Conservation (phyloP, 2,888 invertebrate species). For the Torymus aiolomorphi region DNA sequence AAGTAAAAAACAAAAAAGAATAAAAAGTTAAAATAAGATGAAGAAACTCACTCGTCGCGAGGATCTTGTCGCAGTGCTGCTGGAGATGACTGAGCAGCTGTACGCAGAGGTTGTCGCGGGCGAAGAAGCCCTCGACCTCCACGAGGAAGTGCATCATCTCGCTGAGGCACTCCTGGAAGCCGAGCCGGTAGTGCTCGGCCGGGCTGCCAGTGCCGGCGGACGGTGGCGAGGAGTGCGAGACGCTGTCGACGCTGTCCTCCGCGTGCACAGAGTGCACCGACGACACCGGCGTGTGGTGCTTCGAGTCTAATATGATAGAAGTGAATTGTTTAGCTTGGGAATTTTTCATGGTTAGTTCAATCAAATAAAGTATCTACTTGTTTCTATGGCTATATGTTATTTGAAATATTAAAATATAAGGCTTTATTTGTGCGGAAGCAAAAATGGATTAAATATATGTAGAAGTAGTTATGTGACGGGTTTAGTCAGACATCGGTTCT, state of each 20-base stretch:
- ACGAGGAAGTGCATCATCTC: slow-evolving; percentile 93
- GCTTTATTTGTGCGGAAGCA: too few species aligned
- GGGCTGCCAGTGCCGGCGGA: slow-evolving; percentile 62
- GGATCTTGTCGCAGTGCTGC: slow-evolving; percentile 85
- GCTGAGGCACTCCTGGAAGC: slow-evolving; percentile 93
- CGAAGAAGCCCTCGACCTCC: slow-evolving; percentile 88
- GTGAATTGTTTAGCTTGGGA: too few species aligned
- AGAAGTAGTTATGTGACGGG: too few species aligned
- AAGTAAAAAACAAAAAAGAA: neutral
- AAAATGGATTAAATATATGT: too few species aligned
- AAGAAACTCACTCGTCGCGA: slow-evolving; percentile 74
- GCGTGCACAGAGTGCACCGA: slow-evolving; percentile 62
- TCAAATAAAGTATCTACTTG: too few species aligned
- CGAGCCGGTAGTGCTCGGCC: slow-evolving; percentile 83
- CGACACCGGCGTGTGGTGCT: slow-evolving; percentile 44
- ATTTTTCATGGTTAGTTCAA: too few species aligned
- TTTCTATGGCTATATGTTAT: too few species aligned
- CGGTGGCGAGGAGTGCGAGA: slow-evolving; percentile 65
- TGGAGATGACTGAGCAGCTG: slow-evolving; percentile 89
- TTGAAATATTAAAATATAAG: too few species aligned
- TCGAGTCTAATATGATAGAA: slow-evolving; percentile 29
- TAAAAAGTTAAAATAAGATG: too few species aligned
- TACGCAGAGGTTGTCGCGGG: slow-evolving; percentile 88
- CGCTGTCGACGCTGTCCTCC: slow-evolving; percentile 73
- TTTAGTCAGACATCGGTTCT: too few species aligned